These are phyloP conservation scores for Torymus tubicola DNA, from an alignment of 2,888 invertebrate species.

Conservation along the genomic window DNA sequence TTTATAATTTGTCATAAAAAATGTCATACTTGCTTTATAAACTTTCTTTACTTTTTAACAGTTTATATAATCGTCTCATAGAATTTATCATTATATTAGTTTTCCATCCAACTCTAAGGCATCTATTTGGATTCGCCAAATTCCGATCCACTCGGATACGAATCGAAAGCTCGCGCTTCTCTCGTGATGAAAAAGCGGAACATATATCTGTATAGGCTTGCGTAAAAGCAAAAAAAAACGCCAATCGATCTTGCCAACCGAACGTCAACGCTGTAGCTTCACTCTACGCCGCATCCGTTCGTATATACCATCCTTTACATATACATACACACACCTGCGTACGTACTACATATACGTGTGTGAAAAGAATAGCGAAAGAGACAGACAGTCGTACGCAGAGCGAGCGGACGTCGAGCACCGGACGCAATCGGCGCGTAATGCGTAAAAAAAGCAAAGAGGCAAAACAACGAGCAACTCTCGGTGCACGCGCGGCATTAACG, in stretches of 20 bases:
- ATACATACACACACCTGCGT: too few relatives aligned
- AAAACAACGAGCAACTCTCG: too few relatives aligned
- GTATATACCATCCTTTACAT: too few relatives aligned
- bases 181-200: neutral
- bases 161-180: neutral
- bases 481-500: neutral
- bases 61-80: too few relatives aligned
- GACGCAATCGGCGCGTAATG: constrained; percentile 4
- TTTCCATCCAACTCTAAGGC: neutral
- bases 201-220: too few relatives aligned
- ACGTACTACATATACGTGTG: neutral
- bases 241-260: constrained; percentile 5
- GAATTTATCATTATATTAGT: too few relatives aligned
- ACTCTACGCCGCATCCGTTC: too few relatives aligned
- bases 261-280: too few relatives aligned
- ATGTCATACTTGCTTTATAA: too few relatives aligned
- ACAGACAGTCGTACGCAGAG: neutral
- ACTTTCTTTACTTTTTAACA: too few relatives aligned
- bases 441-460: constrained; percentile 10
- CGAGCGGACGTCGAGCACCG: neutral
- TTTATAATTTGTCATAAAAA: too few relatives aligned
- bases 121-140: neutral
- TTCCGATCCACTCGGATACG: neutral
- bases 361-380: constrained; percentile 12
- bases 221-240: constrained; percentile 10